Evolutionary conservation across 2,797 vertebrate species (phyloP).

Genomic region (Pelodytes ibericus): DNA sequence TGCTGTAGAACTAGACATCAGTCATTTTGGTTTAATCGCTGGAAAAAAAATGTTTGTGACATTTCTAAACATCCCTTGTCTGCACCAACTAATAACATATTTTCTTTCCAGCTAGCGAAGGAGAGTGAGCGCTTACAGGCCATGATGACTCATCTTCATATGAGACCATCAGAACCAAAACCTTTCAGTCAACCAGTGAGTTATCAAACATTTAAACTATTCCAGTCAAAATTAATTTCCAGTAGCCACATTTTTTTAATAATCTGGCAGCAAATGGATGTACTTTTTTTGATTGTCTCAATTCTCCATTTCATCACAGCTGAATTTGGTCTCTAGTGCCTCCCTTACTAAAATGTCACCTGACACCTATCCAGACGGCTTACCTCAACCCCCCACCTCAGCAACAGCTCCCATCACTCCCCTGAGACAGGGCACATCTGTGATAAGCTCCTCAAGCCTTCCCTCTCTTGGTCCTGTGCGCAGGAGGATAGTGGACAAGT

Average conservation of each 20-base stretch:
- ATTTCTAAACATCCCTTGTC: not conserved
- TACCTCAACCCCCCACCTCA: constrained; percentile 94
- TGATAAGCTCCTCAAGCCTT: constrained; percentile 95
- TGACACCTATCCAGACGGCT: constrained; percentile 89
- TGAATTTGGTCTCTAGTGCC: constrained; percentile 89
- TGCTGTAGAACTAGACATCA: not conserved
- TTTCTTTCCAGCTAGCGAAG: constrained; percentile 85
- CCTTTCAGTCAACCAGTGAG: constrained; percentile 95
- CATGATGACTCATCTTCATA: constrained; percentile 99
- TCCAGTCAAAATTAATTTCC: not conserved
- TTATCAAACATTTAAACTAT: constrained; percentile 15
- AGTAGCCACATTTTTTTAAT: constrained; percentile 1
- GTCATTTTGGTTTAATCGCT: not conserved
- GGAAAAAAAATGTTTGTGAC: not conserved
- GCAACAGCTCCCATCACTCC: constrained; percentile 94
- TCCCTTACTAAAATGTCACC: constrained; percentile 85
- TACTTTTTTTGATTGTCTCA: not conserved
- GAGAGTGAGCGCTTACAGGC: constrained; percentile 97
- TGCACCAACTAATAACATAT: not conserved
- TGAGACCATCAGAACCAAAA: constrained; percentile 98
- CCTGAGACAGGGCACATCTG: constrained; percentile 90
- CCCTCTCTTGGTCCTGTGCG: constrained; percentile 90
- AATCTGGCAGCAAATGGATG: too few relatives aligned
- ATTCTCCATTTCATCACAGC: constrained; percentile 65
- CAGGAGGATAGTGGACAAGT: constrained; percentile 95